Base-by-base conservation (phyloP, 2,113 vertebrate genomes). In the Myodes glareolus region DNA sequence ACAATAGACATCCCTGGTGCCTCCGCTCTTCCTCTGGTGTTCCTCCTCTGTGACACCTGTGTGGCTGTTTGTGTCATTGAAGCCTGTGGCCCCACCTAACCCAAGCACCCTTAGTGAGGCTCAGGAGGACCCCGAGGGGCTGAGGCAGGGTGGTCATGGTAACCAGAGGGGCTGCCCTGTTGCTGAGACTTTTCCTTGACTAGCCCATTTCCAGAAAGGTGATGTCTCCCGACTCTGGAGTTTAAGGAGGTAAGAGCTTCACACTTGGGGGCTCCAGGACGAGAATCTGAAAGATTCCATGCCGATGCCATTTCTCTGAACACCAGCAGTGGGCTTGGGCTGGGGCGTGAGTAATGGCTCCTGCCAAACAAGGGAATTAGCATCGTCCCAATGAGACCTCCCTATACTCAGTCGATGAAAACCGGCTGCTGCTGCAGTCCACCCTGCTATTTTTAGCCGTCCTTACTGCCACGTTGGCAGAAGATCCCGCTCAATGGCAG, bases 401-500 rank as follows among this genome's bases (percentile, higher is more conserved):
- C 70, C 23, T 27, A 0, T 63, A 42, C 17, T 42, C 84, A 55
- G 58, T 1, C 0, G 14, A 63, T 16, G 39, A 1, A 87, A 29
- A 36, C 0, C 0, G 42, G 89, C 75, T 10, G 0, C 0, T 29
- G 58, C 3, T 0, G 42, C 31, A 13, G 42, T 1, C 3, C 23
- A 12, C 92, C 1, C 8, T 10, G 92, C 95, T 98, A 97, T 98
- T 98, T 98, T 86, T n/a, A 96, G 70, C 91, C 68, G 25, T 55
- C 45, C 89, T 87, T 0, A 27, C 96, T 97, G 98, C 98, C 98
- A 98, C 92, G 94, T 95, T 97, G 98, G 98, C 98, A 97, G 93
- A 93, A 17, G 91, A 0, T 47, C 93, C 97, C 45, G 88, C 96
- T 70, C 67, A 78, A 67, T 1, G 25, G 84, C 89, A 55, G 88